Conservation (phyloP, 2,797 vertebrate species). For the Sebastiscus tertius region DNA sequence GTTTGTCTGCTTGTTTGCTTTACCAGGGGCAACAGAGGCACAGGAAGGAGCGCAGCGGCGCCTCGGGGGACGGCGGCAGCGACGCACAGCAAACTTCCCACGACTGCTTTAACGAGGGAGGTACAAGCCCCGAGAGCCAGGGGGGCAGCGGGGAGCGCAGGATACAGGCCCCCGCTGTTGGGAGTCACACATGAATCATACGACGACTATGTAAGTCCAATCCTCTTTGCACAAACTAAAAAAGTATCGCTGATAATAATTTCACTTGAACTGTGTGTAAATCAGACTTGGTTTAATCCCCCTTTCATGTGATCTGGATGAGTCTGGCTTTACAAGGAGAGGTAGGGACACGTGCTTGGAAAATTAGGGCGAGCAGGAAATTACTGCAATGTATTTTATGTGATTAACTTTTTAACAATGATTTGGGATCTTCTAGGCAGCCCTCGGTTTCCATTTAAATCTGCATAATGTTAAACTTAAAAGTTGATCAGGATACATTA, state of each 20-base stretch:
- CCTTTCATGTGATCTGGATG: constrained; percentile 43
- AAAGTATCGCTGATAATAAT: constrained; percentile 44
- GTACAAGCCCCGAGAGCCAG: constrained; percentile 85
- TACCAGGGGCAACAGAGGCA: constrained; percentile 90
- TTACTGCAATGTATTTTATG: constrained; percentile 2
- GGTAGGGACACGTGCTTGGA: constrained; percentile 3
- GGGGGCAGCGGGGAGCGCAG: constrained; percentile 82
- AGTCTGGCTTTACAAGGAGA: constrained; percentile 15
- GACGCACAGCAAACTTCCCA: constrained; percentile 85
- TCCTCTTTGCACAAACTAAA: constrained; percentile 44
- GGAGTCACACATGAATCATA: constrained; percentile 90
- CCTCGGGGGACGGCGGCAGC: constrained; percentile 86
- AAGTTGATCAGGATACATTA: neutral
- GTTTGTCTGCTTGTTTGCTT: constrained; percentile 42
- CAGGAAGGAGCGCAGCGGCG: constrained; percentile 87
- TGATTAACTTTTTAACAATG: neutral
- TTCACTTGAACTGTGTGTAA: constrained; percentile 50
- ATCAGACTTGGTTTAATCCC: constrained; percentile 56
- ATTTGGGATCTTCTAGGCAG: neutral
- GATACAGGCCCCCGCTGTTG: constrained; percentile 89
- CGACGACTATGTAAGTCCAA: constrained; percentile 95
- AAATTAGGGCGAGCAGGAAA: constrained; percentile 22
- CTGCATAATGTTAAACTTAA: neutral
- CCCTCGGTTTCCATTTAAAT: neutral
- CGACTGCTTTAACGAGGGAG: constrained; percentile 86